These are phyloP conservation scores for Boloria euphrosyne DNA, from an alignment of 2,888 invertebrate species.

Conservation along the genomic window DNA sequence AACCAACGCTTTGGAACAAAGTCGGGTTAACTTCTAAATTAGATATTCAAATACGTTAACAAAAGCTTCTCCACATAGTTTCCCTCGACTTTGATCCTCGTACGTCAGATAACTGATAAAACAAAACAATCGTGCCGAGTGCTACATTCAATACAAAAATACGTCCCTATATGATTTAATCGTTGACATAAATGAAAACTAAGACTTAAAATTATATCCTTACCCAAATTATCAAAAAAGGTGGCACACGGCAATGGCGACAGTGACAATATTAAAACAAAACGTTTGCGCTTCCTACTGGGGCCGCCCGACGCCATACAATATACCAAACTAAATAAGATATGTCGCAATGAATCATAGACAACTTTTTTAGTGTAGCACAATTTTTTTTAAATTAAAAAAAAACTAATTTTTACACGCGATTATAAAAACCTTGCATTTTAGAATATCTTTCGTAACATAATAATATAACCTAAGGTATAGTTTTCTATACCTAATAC, in stretches of 20 bases:
- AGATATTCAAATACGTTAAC: background rate
- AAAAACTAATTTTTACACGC: background rate
- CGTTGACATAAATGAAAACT: constrained; percentile 23
- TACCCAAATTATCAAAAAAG: constrained; percentile 16
- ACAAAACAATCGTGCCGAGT: constrained; percentile 26
- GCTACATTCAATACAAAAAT: constrained; percentile 38
- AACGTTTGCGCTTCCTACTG: constrained; percentile 12
- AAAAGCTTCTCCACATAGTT: background rate
- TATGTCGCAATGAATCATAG: background rate
- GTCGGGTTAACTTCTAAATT: background rate
- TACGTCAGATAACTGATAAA: constrained; percentile 1
- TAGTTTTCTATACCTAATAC: too few relatives aligned
- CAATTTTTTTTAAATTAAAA: background rate
- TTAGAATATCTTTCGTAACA: constrained; percentile 11
- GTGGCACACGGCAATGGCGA: constrained; percentile 18
- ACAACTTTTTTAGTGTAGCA: constrained; percentile 3
- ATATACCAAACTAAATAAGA: background rate
- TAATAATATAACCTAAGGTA: background rate
- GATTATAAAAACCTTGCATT: constrained; percentile 16
- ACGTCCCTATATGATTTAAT: constrained; percentile 27
- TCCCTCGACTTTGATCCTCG: constrained; percentile 10
- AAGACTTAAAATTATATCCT: constrained; percentile 22
- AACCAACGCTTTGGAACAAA: background rate
- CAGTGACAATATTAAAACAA: constrained; percentile 1
- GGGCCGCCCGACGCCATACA: background rate